Evolutionary conservation across 1,140 invertebrate genomes (phyloP).

Genomic region (Drosophila nigromelanica): DNA sequence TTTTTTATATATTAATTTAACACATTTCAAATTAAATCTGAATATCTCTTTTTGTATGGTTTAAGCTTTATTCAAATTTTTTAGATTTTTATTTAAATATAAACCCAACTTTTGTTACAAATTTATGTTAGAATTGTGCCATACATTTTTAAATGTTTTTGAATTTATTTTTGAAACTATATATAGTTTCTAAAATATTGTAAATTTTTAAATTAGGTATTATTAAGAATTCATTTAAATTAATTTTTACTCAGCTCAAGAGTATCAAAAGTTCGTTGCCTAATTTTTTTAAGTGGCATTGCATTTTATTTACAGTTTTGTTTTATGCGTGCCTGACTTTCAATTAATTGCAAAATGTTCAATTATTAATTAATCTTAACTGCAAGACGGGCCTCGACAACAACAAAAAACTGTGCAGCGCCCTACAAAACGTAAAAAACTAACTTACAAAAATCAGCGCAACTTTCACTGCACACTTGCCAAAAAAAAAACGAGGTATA

Average conservation of each 20-base stretch:
- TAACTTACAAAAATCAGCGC: slow-evolving; percentile 5
- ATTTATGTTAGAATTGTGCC: too few relatives aligned
- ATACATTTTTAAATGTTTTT: too few relatives aligned
- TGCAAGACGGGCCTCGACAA: slow-evolving; percentile 8
- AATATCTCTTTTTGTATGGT: too few relatives aligned
- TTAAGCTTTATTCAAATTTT: too few relatives aligned
- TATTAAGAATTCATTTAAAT: too few relatives aligned
- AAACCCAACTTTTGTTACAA: too few relatives aligned
- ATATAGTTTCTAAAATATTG: too few relatives aligned
- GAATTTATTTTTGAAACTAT: too few relatives aligned
- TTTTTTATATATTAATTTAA: background rate
- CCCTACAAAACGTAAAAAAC: slow-evolving; percentile 32
- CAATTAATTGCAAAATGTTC: slow-evolving; percentile 47
- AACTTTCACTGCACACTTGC: slow-evolving; percentile 42
- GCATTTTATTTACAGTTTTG: slow-evolving; percentile 32
- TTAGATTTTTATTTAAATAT: too few relatives aligned
- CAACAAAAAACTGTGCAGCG: background rate
- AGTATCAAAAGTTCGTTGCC: slow-evolving; percentile 11
- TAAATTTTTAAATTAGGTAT: too few relatives aligned
- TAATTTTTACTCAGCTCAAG: background rate
- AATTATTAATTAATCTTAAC: slow-evolving; percentile 60
- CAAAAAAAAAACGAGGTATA: slow-evolving; percentile 17
- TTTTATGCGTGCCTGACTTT: slow-evolving; percentile 50
- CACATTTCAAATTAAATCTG: too few relatives aligned
- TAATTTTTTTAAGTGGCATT: background rate